Percentiles rank a stretch among this genome's conserved stretches.
phyloP scores from a whole-genome alignment of 2,797 vertebrate genomes.

The Galago senegalensis region DNA sequence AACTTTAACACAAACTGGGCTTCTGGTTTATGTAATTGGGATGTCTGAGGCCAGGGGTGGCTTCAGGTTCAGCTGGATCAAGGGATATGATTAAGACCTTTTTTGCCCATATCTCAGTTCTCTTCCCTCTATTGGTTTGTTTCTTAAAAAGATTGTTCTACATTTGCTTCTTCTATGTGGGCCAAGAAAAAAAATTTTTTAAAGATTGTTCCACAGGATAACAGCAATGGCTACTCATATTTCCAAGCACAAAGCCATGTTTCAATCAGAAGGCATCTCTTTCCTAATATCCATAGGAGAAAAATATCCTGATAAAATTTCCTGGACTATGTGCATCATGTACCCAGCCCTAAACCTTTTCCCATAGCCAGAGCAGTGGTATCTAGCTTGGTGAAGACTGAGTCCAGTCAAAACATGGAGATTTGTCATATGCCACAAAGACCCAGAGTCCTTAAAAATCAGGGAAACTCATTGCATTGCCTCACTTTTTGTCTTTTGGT shows the following conservation, averaged over 20 bases:
- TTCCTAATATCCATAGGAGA: not conserved
- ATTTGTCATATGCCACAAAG: not conserved
- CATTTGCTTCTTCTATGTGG: not conserved
- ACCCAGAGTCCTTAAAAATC: not conserved
- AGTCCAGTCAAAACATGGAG: not conserved
- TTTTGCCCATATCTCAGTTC: not conserved
- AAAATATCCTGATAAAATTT: slow-evolving; percentile 11
- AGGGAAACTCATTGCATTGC: not conserved
- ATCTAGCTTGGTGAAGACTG: not conserved
- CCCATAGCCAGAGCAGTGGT: not conserved
- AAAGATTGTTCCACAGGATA: not conserved
- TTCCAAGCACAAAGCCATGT: not conserved
- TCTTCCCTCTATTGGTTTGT: not conserved
- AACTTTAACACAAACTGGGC: not conserved
- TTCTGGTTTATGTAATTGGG: not conserved
- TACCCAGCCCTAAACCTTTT: not conserved
- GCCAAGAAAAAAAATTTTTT: not conserved
- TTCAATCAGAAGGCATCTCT: not conserved
- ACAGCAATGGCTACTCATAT: not conserved
- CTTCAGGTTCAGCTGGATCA: not conserved
- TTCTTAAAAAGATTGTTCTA: not conserved
- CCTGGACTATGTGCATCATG: not conserved
- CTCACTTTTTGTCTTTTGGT: not conserved
- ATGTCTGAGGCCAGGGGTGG: not conserved
- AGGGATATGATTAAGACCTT: not conserved